Evolutionary conservation across 2,888 invertebrate species (phyloP), one percentile per base, ranked within the genome.

Genomic region (Auanema freiburgensis): DNA sequence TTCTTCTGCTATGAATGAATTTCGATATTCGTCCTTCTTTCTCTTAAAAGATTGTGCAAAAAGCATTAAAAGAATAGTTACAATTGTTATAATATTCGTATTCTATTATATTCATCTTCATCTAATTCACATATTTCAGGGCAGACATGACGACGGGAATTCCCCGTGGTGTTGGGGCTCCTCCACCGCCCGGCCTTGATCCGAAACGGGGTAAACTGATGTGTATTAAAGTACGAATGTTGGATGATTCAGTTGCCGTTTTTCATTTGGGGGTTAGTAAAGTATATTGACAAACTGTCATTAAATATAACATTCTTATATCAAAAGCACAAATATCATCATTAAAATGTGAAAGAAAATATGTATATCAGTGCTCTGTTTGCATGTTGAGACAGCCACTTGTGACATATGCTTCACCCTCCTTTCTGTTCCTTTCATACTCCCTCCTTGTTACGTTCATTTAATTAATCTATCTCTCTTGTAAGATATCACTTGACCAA

Each of bases 241-340:
- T 83, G 18, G 83, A 83, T 71, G 83, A 83, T 57, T 74, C 81
- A 1, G 79, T 83, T 8, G 83, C 81, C 42, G 83, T 83, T 16
- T 83, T 83, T 60, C 83, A 83, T 67, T 70, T 83, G 3, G 83
- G 83, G 55, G 83, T 83, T 55, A 57, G 69, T 65, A 21, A 8
- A 33, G 33, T 5, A 33, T 5, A 5, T 33, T 33, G 33, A 8
- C 3, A 33, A 33, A 33, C 4, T 33, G 8, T 33, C 3, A 33
- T 33, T 33, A 3, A 33, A 8, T 33, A 33, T 33, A 8, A 33
- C 33, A 33, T 33, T 33, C 33, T 8, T 3, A 3, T 33, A 33
- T 33, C 33, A 33, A 33, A 33, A 33, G 33, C 33, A 33, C 16
- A 40, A 18, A 40, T 65, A 46, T 65, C 23, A 11, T 53, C 41